Conservation (phyloP, 2,888 invertebrate genomes). For the Lochmaea crataegi region DNA sequence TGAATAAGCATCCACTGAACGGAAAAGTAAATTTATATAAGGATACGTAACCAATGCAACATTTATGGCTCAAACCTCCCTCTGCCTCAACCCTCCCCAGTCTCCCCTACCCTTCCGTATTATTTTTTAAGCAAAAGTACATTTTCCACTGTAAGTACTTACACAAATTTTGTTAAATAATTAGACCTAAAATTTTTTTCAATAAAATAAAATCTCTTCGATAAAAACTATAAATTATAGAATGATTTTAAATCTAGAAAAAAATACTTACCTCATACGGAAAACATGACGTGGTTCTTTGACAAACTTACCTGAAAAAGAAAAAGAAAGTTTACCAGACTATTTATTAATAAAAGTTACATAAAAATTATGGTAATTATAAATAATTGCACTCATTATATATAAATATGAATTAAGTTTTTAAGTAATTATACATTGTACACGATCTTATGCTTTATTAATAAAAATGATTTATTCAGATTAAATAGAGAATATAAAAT, state of each 20-base stretch:
- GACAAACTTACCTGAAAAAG: neutral
- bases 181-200: neutral
- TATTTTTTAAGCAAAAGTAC: no score
- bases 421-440: neutral
- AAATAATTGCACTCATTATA: neutral
- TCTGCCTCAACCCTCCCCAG: no score
- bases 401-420: neutral
- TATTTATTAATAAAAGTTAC: neutral
- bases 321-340: neutral
- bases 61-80: no score
- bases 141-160: no score
- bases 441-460: neutral
- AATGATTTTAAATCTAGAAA: neutral
- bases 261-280: neutral
- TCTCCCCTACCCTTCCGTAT: no score
- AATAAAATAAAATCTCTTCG: neutral
- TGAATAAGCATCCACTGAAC: no score
- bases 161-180: no score
- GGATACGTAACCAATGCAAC: no score
- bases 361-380: neutral
- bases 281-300: neutral
- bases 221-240: neutral
- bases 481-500: no score
- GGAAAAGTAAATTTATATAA: no score
- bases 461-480: no score